Base-by-base conservation (phyloP, 2,888 invertebrate genomes). In the Hypolimnas misippus region DNA sequence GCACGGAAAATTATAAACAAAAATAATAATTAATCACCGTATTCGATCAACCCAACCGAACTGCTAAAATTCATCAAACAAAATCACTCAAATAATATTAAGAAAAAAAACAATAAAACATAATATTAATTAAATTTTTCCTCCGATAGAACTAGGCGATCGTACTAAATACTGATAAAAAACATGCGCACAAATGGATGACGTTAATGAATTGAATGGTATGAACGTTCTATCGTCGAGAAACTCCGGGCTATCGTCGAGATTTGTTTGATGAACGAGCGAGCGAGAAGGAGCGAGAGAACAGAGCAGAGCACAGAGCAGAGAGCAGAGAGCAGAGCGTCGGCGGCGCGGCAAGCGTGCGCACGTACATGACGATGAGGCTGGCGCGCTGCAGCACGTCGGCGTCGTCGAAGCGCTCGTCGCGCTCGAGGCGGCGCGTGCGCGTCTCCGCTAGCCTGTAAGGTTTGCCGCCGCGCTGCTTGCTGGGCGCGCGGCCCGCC, bases 341-440 rank as follows among this genome's bases (percentile, higher is more conserved):
- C 5, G 10, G 44, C 10, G 58, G 63, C 58, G 66, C 70, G 64
- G 69, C 67, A 68, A 61, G 68, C 71, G 71, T 64, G 70, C 70
- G 76, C 78, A 87, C 96, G 93, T 96, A 96, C 96, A 96, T 96
- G 87, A 96, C 96, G 87, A 96, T 96, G 90, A 96, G 96, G 93
- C 95, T 96, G 86, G 96, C 96, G 86, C 95, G 94, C 92, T 96
- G 96, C 94, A 96, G 95, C 78, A 96, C 96, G 86, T 95, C 95
- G 76, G 95, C 95, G 89, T 96, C 96, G 86, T 95, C 95, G 81
- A 95, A 94, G 93, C 86, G 93, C 87, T 86, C 94, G 89, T 89
- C 93, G 74, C 94, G 89, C 71, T 93, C 87, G 69, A 84, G 79
- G 50, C 93, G 79, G 64, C 90, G 88, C 74, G 90, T 84, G 72